A percentile compares a stretch with the other conserved stretches of the same genome.
These are phyloP conservation scores for Thalpophila matura DNA, from an alignment of 2,888 invertebrate species.

Conservation along the genomic window DNA sequence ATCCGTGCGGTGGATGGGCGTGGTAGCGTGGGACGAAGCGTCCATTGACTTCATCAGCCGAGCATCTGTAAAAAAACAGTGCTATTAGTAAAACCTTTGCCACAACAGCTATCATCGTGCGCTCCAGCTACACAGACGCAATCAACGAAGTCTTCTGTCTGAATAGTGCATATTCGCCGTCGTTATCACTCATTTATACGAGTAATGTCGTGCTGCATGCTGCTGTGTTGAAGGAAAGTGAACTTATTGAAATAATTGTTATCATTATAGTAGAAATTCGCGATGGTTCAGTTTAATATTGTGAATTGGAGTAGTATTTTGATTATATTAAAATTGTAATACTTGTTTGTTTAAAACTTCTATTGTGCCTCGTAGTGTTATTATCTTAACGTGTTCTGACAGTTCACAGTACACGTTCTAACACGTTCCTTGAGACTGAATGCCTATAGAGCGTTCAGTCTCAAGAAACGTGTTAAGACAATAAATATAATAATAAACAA, in stretches of 20 bases:
- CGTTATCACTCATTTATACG: constrained; percentile 60
- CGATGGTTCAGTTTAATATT: constrained; percentile 14
- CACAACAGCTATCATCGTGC: constrained; percentile 54
- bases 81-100: constrained; percentile 59
- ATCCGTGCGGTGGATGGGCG: constrained; percentile 79
- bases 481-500: too few species aligned
- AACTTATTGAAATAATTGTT: constrained; percentile 34
- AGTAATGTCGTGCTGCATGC: constrained; percentile 44
- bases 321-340: neutral
- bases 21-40: constrained; percentile 80
- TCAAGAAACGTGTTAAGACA: too few species aligned
- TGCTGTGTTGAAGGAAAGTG: constrained; percentile 29
- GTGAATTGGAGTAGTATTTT: neutral
- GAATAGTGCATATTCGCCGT: constrained; percentile 60
- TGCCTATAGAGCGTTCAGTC: too few species aligned
- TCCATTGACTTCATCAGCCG: constrained; percentile 50
- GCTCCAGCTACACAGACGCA: constrained; percentile 13
- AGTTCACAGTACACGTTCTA: too few species aligned
- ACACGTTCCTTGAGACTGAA: too few species aligned
- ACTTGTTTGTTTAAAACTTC: neutral
- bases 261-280: constrained; percentile 12
- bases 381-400: too few species aligned
- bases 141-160: constrained; percentile 28
- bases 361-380: too few species aligned
- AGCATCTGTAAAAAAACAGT: constrained; percentile 61